Conservation (phyloP, 2,888 invertebrate genomes). For the Euplexia lucipara region DNA sequence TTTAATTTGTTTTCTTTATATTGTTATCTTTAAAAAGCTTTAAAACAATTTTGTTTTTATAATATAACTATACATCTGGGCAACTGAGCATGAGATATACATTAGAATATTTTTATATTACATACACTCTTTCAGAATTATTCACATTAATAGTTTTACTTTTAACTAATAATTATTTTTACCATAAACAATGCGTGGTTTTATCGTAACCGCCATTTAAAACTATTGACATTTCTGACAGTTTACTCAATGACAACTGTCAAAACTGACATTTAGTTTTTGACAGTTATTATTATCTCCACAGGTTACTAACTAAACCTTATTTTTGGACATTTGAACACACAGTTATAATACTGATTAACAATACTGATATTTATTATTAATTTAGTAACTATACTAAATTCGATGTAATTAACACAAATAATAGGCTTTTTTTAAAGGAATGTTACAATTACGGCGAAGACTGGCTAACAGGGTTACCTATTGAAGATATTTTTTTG, state of each 20-base stretch:
- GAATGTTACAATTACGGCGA: too few species aligned
- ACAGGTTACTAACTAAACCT: neutral
- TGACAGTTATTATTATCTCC: neutral
- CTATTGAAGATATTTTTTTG: too few species aligned
- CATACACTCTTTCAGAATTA: slow-evolving; percentile 2
- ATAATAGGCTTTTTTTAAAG: neutral
- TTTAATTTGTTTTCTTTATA: too few species aligned
- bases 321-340: slow-evolving; percentile 7
- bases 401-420: slow-evolving; percentile 13
- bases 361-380: slow-evolving; percentile 10
- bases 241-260: neutral
- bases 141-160: slow-evolving; percentile 6
- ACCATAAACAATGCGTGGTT: neutral
- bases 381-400: neutral
- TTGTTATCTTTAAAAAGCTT: too few species aligned
- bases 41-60: too few species aligned
- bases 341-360: slow-evolving; percentile 7
- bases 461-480: too few species aligned
- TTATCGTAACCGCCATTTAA: neutral
- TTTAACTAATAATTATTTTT: neutral
- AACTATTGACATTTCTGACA: neutral
- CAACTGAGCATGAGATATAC: slow-evolving; percentile 18
- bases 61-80: too few species aligned
- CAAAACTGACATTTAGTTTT: neutral
- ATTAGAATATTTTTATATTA: neutral